These are phyloP conservation scores for Furcifer pardalis DNA, from an alignment of 2,797 vertebrate species.

Conservation along the genomic window DNA sequence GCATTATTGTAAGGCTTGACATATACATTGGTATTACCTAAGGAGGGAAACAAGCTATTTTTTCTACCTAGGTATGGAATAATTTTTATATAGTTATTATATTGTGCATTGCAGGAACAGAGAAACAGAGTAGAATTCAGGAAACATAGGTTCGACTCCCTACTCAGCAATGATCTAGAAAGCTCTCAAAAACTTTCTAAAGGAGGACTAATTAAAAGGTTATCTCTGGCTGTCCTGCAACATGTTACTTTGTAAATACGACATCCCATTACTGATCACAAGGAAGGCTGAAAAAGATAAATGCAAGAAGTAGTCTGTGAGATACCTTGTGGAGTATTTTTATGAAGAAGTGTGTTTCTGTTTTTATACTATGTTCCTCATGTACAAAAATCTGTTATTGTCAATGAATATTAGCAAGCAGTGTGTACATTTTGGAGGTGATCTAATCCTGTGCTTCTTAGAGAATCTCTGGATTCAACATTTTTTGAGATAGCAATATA, in stretches of 20 bases:
- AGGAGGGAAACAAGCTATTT: conserved; percentile 52
- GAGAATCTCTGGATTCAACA: not conserved
- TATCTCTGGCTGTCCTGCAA: not conserved
- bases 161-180: not conserved
- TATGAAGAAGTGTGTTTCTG: not conserved
- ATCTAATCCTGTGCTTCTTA: too few species aligned
- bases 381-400: not conserved
- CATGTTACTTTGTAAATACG: not conserved
- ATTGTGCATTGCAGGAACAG: not conserved
- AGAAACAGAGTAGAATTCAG: not conserved
- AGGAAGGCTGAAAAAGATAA: not conserved
- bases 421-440: too few species aligned
- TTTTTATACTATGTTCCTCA: not conserved
- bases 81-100: not conserved
- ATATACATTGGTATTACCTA: conserved; percentile 55
- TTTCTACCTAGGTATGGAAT: conserved; percentile 43
- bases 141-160: too few species aligned
- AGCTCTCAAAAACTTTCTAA: not conserved
- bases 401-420: not conserved
- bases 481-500: not conserved
- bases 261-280: not conserved
- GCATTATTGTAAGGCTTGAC: conserved; percentile 51
- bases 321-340: not conserved
- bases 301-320: not conserved
- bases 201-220: not conserved